Evolutionary conservation across 2,797 vertebrate genomes (phyloP).

Genomic region (Halcyon chelicuti): DNA sequence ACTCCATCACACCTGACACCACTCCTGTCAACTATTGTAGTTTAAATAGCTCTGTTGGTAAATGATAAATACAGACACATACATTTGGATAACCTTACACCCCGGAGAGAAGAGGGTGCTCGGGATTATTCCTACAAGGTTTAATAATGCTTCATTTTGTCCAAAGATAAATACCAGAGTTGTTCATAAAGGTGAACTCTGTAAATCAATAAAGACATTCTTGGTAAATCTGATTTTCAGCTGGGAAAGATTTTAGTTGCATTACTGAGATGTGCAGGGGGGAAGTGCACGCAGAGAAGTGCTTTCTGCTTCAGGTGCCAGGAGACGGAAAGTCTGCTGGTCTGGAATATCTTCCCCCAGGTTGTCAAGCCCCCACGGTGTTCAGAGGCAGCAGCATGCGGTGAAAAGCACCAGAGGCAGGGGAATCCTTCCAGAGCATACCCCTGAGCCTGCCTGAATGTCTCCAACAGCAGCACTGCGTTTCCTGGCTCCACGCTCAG

Average conservation of each 20-base stretch:
- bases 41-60: conserved; percentile 53
- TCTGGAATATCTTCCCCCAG: neutral
- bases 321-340: neutral
- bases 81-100: conserved; percentile 40
- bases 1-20: conserved; percentile 65
- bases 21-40: conserved; percentile 57
- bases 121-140: conserved; percentile 53
- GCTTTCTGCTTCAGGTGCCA: neutral
- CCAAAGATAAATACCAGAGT: conserved; percentile 58
- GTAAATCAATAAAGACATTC: conserved; percentile 52
- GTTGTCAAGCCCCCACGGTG: neutral
- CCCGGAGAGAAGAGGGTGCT: neutral
- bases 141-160: conserved; percentile 67
- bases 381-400: neutral
- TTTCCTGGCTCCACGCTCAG: neutral
- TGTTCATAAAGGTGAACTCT: conserved; percentile 70
- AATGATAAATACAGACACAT: conserved; percentile 64
- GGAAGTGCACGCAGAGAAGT: neutral
- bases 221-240: neutral
- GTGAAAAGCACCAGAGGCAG: neutral
- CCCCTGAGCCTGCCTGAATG: neutral
- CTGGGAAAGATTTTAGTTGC: neutral
- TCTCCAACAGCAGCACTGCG: neutral
- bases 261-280: neutral
- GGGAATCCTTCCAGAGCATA: neutral